These are phyloP conservation scores for Sipunculus nudus DNA, from an alignment of 2,888 invertebrate species.

Conservation along the genomic window DNA sequence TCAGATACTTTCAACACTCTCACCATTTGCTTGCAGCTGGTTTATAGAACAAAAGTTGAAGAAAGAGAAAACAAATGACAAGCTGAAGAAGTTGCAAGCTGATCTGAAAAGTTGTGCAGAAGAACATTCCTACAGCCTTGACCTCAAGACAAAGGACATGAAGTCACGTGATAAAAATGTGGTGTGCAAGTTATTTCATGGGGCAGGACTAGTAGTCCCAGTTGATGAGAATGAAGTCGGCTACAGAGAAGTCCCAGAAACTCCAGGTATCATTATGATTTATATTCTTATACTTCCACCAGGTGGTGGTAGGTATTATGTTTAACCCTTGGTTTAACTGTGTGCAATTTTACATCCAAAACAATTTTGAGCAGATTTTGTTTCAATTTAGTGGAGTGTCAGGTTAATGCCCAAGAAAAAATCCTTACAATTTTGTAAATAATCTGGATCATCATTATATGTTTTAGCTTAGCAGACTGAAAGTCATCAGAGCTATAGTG, in stretches of 20 bases:
- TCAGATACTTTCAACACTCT: too few relatives aligned
- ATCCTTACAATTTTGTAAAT: too few relatives aligned
- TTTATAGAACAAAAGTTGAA: conserved; percentile 50
- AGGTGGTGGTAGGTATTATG: conserved; percentile 70
- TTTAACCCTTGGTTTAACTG: too few relatives aligned
- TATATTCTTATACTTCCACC: not conserved
- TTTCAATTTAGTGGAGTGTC: too few relatives aligned
- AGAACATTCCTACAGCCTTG: conserved; percentile 72
- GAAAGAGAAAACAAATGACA: conserved; percentile 19
- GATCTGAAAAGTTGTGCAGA: conserved; percentile 75
- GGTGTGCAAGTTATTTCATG: conserved; percentile 49
- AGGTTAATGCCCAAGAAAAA: too few relatives aligned
- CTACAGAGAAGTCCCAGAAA: conserved; percentile 79
- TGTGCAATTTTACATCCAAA: too few relatives aligned
- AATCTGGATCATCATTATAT: too few relatives aligned
- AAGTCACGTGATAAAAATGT: conserved; percentile 65
- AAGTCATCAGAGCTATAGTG: too few relatives aligned
- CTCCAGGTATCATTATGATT: conserved; percentile 66
- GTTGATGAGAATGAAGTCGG: conserved; percentile 82
- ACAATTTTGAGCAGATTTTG: too few relatives aligned
- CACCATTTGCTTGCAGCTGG: conserved; percentile 45
- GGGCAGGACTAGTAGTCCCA: conserved; percentile 73
- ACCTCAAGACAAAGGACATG: conserved; percentile 72
- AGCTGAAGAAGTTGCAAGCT: conserved; percentile 70
- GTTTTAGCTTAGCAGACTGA: too few relatives aligned